phyloP scores from a whole-genome alignment of 2,888 invertebrate genomes.

The Drymonia ruficornis region DNA sequence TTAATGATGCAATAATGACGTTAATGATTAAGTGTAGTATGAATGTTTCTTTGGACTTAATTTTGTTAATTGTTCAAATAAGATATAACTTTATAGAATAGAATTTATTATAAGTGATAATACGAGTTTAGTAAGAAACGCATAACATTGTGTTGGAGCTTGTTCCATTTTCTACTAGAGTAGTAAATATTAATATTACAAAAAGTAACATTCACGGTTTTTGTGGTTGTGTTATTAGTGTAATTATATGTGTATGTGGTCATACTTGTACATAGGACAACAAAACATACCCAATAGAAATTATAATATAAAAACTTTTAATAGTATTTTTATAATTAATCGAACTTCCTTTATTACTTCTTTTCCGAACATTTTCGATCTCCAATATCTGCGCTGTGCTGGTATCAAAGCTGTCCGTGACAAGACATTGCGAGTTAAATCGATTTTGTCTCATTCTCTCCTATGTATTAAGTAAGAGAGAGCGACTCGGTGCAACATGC shows the following conservation, averaged over 20 bases:
- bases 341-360: background rate
- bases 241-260: slow-evolving; percentile 32
- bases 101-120: background rate
- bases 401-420: too few relatives aligned
- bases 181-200: slow-evolving; percentile 22
- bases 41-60: slow-evolving; percentile 23
- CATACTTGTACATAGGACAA: background rate
- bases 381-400: too few relatives aligned
- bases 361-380: too few relatives aligned
- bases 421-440: too few relatives aligned
- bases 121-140: slow-evolving; percentile 3
- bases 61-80: slow-evolving; percentile 3
- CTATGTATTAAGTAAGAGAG: too few relatives aligned
- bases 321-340: slow-evolving; percentile 12
- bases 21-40: slow-evolving; percentile 26
- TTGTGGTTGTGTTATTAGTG: slow-evolving; percentile 51
- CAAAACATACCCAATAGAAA: slow-evolving; percentile 19
- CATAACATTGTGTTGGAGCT: slow-evolving; percentile 12
- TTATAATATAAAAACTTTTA: slow-evolving; percentile 9
- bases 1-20: slow-evolving; percentile 37
- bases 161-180: slow-evolving; percentile 14
- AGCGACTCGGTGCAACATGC: too few relatives aligned
- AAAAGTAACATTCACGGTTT: slow-evolving; percentile 48
- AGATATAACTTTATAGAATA: background rate
- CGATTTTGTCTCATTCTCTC: too few relatives aligned